Evolutionary conservation across 2,888 invertebrate genomes (phyloP).

Genomic region (Diplazon laetatorius): DNA sequence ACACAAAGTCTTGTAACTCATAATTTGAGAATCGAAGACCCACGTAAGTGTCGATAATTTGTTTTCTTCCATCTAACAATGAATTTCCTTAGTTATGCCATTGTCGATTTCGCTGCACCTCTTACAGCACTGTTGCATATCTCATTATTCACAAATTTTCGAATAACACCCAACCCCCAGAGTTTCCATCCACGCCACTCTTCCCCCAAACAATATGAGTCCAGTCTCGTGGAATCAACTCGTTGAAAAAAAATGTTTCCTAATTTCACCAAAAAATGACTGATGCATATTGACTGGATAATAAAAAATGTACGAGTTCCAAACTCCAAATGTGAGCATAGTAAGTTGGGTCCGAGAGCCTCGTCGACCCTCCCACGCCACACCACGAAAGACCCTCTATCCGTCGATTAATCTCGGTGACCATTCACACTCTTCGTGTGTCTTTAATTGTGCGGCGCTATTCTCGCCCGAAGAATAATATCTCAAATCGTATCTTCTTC

Average conservation of each 20-base stretch:
- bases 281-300: too few species aligned
- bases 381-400: constrained; percentile 42
- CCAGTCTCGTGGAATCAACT: constrained; percentile 7
- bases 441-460: constrained; percentile 46
- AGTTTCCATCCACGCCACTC: not conserved
- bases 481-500: constrained; percentile 53
- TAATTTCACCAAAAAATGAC: constrained; percentile 12
- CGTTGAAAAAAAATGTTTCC: not conserved
- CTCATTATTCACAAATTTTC: constrained; percentile 42
- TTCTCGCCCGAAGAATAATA: constrained; percentile 48
- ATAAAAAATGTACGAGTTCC: constrained; percentile 35
- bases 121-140: not conserved
- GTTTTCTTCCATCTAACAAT: constrained; percentile 1
- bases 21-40: too few species aligned
- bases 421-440: constrained; percentile 49
- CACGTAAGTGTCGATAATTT: too few species aligned
- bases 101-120: not conserved
- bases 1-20: not conserved
- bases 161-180: constrained; percentile 34
- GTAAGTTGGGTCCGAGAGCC: too few species aligned
- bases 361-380: too few species aligned
- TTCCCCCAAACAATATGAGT: not conserved
- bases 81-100: not conserved
- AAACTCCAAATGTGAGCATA: constrained; percentile 2
- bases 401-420: constrained; percentile 49